Percentiles rank a stretch among this genome's conserved stretches.
Evolutionary conservation across 2,888 invertebrate species (phyloP).

Genomic region (Ophraella communa): DNA sequence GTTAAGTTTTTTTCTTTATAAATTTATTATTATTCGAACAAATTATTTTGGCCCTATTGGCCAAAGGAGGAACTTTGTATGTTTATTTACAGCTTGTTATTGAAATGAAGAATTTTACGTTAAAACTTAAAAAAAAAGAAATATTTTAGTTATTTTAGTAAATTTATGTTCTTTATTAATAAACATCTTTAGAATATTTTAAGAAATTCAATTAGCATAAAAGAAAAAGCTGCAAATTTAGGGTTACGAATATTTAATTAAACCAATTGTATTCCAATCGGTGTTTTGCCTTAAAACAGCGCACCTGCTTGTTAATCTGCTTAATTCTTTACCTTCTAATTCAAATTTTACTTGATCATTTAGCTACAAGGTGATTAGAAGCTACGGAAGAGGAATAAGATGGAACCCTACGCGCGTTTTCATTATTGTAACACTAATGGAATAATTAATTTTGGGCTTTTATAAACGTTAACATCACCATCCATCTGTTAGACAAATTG

Average conservation of each 20-base stretch:
- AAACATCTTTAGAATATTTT: too few relatives aligned
- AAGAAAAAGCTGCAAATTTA: neutral
- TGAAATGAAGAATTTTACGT: too few relatives aligned
- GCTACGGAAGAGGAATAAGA: conserved; percentile 7
- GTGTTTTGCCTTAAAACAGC: neutral
- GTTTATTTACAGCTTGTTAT: too few relatives aligned
- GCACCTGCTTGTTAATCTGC: conserved; percentile 18
- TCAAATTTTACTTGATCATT: conserved; percentile 33
- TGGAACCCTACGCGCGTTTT: neutral
- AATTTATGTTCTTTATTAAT: too few relatives aligned
- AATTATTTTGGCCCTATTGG: too few relatives aligned
- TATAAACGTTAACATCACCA: conserved; percentile 27
- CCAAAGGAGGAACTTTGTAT: too few relatives aligned
- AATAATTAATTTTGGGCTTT: conserved; percentile 37
- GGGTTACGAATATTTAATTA: neutral
- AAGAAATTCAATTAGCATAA: neutral
- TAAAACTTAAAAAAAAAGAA: too few relatives aligned
- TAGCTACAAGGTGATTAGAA: conserved; percentile 29
- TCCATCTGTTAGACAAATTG: conserved; percentile 33
- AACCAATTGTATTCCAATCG: neutral
- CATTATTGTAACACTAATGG: conserved; percentile 33
- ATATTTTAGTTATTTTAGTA: too few relatives aligned
- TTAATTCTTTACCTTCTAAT: conserved; percentile 25
- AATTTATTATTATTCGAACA: too few relatives aligned
- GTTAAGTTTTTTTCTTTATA: too few relatives aligned